Base-by-base conservation (phyloP, 2,113 vertebrate species). In the Nibea coibor region DNA sequence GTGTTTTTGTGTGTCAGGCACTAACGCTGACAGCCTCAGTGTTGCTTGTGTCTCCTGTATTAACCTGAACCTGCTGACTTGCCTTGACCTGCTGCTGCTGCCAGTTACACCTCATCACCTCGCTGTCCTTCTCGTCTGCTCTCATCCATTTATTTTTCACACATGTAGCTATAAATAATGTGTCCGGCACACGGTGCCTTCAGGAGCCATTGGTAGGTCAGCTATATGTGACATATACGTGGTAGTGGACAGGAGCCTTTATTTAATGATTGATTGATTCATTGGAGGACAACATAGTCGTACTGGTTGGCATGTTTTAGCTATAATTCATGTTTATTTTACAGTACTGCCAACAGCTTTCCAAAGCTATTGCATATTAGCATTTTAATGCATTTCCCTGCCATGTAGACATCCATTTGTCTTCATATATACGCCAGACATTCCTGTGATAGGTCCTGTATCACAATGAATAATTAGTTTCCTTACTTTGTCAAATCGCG, bases 141-240 rank as follows among this genome's bases (percentile, higher is more conserved):
- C 35, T 58, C 57, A 58, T 66, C 28, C 45, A 22, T 48, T 42
- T 70, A 22, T 24, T 56, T 58, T 50, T 22, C 43, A 19, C 42
- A 39, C 63, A 56, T 65, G 42, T 83, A 39, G 95, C 93, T 93
- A 90, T 95, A 16, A 94, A 95, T 95, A 94, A 93, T 93, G 94
- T 90, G 39, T 90, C 94, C 96, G 96, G 94, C 96, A 94, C 95
- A 95, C 96, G 47, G 5, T 39, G 53, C 54, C 74, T 35, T 51
- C 51, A 51, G 72, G 59, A 51, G 42, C 11, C 14, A 83, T 96
- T 93, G 95, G 95, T 95, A 96, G 95, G 95, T 96, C 94, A 92
- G 93, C 22, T 51, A 24, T 61, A 68, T 62, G 24, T 16, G 5
- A 69, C 15, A 58, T 67, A 4, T 16, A n/a, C 51, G 58, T 61